These are phyloP conservation scores for Baryphthengus martii DNA, from an alignment of 2,113 vertebrate species.

Conservation along the genomic window DNA sequence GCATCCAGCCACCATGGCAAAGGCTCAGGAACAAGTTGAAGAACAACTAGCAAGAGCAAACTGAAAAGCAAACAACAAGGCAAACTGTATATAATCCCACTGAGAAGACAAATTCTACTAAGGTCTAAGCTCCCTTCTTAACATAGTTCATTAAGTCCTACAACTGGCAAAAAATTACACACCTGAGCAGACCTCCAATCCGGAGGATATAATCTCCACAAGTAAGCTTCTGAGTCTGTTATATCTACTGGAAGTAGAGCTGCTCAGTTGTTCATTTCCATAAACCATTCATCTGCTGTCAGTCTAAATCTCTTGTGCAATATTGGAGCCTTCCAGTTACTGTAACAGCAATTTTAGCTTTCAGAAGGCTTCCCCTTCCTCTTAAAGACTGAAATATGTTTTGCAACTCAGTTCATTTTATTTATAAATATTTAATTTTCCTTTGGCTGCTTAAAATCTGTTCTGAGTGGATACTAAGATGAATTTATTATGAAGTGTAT, in stretches of 20 bases:
- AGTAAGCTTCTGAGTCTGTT: not conserved
- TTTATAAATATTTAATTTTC: constrained; percentile 69
- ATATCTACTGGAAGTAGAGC: not conserved
- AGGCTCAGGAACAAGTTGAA: not conserved
- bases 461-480: constrained; percentile 54
- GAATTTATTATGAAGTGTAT: constrained; percentile 65
- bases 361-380: constrained; percentile 57
- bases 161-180: not conserved
- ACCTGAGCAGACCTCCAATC: not conserved
- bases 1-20: not conserved
- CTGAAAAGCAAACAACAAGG: not conserved
- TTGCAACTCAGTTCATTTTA: constrained; percentile 48
- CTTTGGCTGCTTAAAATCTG: constrained; percentile 30
- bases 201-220: not conserved
- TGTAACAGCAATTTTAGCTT: constrained; percentile 57
- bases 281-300: constrained; percentile 42
- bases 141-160: not conserved
- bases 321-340: constrained; percentile 47
- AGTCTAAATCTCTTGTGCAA: constrained; percentile 55
- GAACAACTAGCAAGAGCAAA: not conserved
- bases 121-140: not conserved
- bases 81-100: not conserved
- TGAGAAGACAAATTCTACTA: not conserved
- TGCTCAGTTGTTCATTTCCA: not conserved
- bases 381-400: constrained; percentile 38